Conservation (phyloP, 1,140 invertebrate species). For the Euborellia annulipes region DNA sequence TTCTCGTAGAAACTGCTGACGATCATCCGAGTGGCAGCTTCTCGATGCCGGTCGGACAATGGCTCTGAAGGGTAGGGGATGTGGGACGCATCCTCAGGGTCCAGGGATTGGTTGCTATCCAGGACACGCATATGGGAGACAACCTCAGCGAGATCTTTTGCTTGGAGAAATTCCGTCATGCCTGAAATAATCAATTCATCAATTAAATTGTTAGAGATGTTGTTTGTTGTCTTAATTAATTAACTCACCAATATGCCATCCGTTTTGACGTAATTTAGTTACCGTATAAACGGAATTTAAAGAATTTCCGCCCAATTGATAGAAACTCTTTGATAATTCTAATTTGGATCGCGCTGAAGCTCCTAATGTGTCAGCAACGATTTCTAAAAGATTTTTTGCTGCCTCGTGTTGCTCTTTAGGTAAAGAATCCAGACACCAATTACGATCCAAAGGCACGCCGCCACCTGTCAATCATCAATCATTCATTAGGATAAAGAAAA, state of each 20-base stretch:
- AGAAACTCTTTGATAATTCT: conserved; percentile 52
- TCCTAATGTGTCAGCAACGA: conserved; percentile 49
- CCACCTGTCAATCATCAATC: too few species aligned
- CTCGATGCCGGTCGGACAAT: neutral
- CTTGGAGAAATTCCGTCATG: conserved; percentile 63
- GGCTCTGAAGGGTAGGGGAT: too few species aligned
- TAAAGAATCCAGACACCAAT: conserved; percentile 22
- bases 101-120: neutral
- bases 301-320: conserved; percentile 70
- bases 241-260: conserved; percentile 41
- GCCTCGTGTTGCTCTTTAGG: conserved; percentile 36
- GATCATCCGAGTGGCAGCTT: conserved; percentile 43
- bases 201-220: too few species aligned
- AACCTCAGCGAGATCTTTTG: conserved; percentile 48
- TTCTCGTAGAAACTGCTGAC: conserved; percentile 67
- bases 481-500: too few species aligned
- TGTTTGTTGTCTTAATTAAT: too few species aligned
- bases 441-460: too few species aligned
- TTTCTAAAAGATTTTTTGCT: conserved; percentile 52
- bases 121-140: neutral
- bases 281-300: conserved; percentile 71
- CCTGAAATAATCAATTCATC: conserved; percentile 33
- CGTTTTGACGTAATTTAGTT: conserved; percentile 54
- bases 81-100: too few species aligned
- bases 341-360: conserved; percentile 37